Percentiles rank a stretch among this genome's conserved stretches.
These are phyloP conservation scores for Neodontobutis hainanensis DNA, from an alignment of 2,113 vertebrate genomes.

Conservation along the genomic window DNA sequence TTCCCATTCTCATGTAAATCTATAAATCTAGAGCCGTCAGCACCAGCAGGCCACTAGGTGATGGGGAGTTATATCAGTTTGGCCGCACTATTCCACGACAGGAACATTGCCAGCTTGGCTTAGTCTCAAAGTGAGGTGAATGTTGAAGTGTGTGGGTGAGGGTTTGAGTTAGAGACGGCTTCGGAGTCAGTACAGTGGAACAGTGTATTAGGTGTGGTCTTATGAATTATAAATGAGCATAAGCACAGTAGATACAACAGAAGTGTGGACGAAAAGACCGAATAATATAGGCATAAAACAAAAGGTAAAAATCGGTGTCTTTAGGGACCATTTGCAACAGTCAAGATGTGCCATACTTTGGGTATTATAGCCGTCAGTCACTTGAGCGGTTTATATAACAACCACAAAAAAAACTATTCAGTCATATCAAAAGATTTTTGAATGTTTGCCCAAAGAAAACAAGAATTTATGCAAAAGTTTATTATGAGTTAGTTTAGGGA, in stretches of 20 bases:
- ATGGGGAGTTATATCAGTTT: constrained; percentile 60
- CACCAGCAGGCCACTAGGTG: constrained; percentile 31
- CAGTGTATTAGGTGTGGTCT: constrained; percentile 45
- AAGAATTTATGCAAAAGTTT: too few species aligned
- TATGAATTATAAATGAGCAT: constrained; percentile 65
- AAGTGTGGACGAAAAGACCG: constrained; percentile 12
- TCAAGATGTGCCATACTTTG: background rate
- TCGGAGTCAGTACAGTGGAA: constrained; percentile 30
- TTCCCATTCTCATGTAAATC: constrained; percentile 38
- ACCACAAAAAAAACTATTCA: too few species aligned
- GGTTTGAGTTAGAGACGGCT: constrained; percentile 9
- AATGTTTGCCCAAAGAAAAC: too few species aligned
- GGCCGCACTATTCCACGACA: constrained; percentile 37
- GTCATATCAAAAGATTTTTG: too few species aligned
- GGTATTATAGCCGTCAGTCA: background rate
- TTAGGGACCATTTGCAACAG: too few species aligned
- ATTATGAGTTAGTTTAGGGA: too few species aligned
- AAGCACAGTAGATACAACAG: constrained; percentile 30
- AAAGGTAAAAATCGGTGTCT: background rate
- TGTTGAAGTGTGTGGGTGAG: constrained; percentile 12
- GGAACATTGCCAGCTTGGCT: constrained; percentile 43
- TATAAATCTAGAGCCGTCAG: constrained; percentile 37
- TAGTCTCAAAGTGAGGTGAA: constrained; percentile 28
- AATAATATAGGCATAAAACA: constrained; percentile 21
- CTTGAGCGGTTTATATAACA: too few species aligned